A percentile compares a stretch with the other conserved stretches of the same genome.
Evolutionary conservation across 1,140 invertebrate genomes (phyloP).

Genomic region (Lutraria rhynchaena): DNA sequence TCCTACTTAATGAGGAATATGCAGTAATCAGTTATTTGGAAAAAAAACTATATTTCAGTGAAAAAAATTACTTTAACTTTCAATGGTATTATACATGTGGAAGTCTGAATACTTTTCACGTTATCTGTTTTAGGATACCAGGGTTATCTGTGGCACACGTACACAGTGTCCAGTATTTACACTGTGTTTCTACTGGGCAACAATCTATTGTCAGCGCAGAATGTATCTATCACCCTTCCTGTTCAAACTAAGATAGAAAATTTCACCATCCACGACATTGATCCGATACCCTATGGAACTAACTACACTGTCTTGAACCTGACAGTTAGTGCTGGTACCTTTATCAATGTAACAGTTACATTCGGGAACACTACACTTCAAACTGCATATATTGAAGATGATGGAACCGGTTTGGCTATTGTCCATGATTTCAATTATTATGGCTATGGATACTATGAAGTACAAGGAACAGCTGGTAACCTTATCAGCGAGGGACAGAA

Average conservation of each 20-base stretch:
- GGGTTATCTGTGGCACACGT: slow-evolving; percentile 55
- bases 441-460: slow-evolving; percentile 39
- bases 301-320: slow-evolving; percentile 28
- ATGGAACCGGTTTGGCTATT: slow-evolving; percentile 44
- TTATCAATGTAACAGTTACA: slow-evolving; percentile 37
- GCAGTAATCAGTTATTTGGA: too few species aligned
- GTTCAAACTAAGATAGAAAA: slow-evolving; percentile 52
- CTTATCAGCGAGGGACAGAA: slow-evolving; percentile 42
- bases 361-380: slow-evolving; percentile 52
- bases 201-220: slow-evolving; percentile 51
- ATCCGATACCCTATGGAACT: slow-evolving; percentile 55
- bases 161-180: slow-evolving; percentile 36
- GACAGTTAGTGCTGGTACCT: slow-evolving; percentile 26
- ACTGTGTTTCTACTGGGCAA: slow-evolving; percentile 33
- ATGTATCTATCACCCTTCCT: slow-evolving; percentile 3
- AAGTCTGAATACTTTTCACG: too few species aligned
- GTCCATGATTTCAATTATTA: slow-evolving; percentile 45
- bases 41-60: too few species aligned
- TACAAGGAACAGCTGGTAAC: slow-evolving; percentile 56
- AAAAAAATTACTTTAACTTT: too few species aligned
- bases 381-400: slow-evolving; percentile 27
- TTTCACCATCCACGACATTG: slow-evolving; percentile 47
- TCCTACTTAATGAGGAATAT: too few species aligned
- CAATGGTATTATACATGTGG: too few species aligned
- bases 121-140: slow-evolving; percentile 46